Conservation (phyloP, 2,888 invertebrate species). For the Caenorhabditis drosophilae region DNA sequence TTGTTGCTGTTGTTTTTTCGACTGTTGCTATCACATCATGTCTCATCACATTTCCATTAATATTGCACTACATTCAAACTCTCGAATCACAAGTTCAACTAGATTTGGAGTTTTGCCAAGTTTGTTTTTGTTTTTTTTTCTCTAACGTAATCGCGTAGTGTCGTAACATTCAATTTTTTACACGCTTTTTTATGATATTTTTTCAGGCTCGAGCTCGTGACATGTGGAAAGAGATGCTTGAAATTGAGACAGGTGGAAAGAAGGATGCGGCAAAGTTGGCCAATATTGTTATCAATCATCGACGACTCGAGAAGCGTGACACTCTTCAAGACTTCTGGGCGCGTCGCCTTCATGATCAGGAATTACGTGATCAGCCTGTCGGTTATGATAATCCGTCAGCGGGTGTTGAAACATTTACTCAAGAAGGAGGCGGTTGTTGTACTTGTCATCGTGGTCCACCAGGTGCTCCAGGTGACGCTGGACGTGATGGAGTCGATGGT, state of each 20-base stretch:
- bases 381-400: slow-evolving; percentile 48
- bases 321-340: slow-evolving; percentile 68
- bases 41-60: slow-evolving; percentile 67
- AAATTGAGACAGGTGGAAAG: slow-evolving; percentile 63
- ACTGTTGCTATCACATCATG: slow-evolving; percentile 62
- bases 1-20: slow-evolving; percentile 67
- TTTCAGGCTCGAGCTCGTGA: slow-evolving; percentile 65
- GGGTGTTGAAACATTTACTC: slow-evolving; percentile 35
- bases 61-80: slow-evolving; percentile 68
- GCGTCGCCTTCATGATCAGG: slow-evolving; percentile 64
- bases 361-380: slow-evolving; percentile 65
- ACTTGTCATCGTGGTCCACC: slow-evolving; percentile 68
- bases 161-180: too few species aligned
- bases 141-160: neutral
- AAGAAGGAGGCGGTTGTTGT: slow-evolving; percentile 51
- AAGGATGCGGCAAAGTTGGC: slow-evolving; percentile 61
- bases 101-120: slow-evolving; percentile 68
- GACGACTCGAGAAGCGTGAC: slow-evolving; percentile 55
- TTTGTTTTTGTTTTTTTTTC: slow-evolving; percentile 10
- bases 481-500: slow-evolving; percentile 61
- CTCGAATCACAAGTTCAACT: slow-evolving; percentile 66
- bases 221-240: slow-evolving; percentile 69
- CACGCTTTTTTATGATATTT: neutral
- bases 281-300: slow-evolving; percentile 60
- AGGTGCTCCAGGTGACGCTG: slow-evolving; percentile 61